phyloP scores from a whole-genome alignment of 2,888 invertebrate genomes.

The Macaria liturata region DNA sequence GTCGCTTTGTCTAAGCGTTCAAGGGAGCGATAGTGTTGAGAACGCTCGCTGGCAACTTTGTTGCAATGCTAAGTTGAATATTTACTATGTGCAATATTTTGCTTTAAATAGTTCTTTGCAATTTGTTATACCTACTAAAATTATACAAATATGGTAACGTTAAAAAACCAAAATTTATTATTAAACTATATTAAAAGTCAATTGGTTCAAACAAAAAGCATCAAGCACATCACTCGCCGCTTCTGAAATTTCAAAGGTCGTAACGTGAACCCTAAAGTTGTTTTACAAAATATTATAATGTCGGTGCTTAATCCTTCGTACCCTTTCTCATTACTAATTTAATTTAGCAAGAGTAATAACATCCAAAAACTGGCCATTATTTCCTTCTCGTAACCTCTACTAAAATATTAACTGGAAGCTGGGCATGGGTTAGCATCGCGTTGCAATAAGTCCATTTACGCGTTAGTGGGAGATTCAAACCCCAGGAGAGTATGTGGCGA shows the following conservation, averaged over 20 bases:
- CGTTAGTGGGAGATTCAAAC: constrained; percentile 52
- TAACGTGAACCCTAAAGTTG: constrained; percentile 13
- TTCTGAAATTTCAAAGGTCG: constrained; percentile 1
- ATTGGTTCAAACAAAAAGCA: neutral
- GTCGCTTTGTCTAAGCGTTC: constrained; percentile 1
- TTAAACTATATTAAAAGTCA: too few relatives aligned
- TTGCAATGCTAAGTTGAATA: too few relatives aligned
- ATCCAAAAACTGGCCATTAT: constrained; percentile 48
- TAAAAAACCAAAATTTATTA: too few relatives aligned
- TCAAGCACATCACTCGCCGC: neutral
- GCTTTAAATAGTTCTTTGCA: too few relatives aligned
- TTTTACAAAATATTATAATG: constrained; percentile 17
- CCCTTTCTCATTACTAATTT: constrained; percentile 42
- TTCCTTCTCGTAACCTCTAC: constrained; percentile 45
- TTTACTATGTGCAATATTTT: too few relatives aligned
- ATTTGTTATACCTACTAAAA: too few relatives aligned
- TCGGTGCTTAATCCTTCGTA: constrained; percentile 28
- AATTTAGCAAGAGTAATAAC: constrained; percentile 39
- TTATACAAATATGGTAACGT: too few relatives aligned
- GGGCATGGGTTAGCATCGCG: constrained; percentile 44
- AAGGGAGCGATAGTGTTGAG: neutral
- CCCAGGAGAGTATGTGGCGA: constrained; percentile 49
- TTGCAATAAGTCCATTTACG: constrained; percentile 61
- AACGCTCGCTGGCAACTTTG: too few relatives aligned
- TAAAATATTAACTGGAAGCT: constrained; percentile 49